Base-by-base conservation (phyloP, 1,140 invertebrate species). In the Chironomus striatipennis region DNA sequence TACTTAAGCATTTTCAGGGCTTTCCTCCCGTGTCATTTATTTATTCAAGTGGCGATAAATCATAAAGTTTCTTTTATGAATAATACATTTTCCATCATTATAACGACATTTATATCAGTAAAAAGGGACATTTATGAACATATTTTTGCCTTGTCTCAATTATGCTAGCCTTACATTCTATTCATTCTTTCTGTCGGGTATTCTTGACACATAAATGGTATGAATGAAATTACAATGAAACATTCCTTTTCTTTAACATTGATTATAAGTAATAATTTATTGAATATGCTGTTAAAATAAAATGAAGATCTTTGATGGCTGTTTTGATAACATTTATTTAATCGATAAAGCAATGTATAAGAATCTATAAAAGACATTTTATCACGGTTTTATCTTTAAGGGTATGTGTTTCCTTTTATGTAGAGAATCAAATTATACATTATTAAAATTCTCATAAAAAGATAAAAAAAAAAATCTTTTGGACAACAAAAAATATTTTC, bases 71-170 rank as follows among this genome's bases (percentile, higher is more conserved):
- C 20, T n/a, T 70, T 70, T 70, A 70, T 70, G 65, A 70, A 70
- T 70, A 70, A 70, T 70, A 70, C 65, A 70, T 70, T 70, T 70
- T 18, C 65, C 17, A 70, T 70, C 65, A 70, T 70, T 70, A 70
- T 17, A 18, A 57, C n/a, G 47, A 21, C 65, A 70, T 70, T 70
- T 70, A 70, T 70, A 15, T 12, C 43, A 47, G 24, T 57, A 57
- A 57, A 57, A n/a, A 57, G n/a, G 47, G 47, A 57, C 47, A 57
- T 57, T 57, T 57, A 70, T 70, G 65, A 70, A 70, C 65, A 18
- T 20, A 20, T 8, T 34, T 34, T 70, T 7, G 65, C 65, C 18
- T 70, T 17, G 10, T 70, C 20, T 70, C 20, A 20, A 20, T 70
- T 21, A 70, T 17, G 9, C 18, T 20, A n/a, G 17, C 18, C 65